Evolutionary conservation across 2,888 invertebrate genomes (phyloP), one percentile per base, ranked within the genome.

Genomic region (Eugnorisma glareosa): DNA sequence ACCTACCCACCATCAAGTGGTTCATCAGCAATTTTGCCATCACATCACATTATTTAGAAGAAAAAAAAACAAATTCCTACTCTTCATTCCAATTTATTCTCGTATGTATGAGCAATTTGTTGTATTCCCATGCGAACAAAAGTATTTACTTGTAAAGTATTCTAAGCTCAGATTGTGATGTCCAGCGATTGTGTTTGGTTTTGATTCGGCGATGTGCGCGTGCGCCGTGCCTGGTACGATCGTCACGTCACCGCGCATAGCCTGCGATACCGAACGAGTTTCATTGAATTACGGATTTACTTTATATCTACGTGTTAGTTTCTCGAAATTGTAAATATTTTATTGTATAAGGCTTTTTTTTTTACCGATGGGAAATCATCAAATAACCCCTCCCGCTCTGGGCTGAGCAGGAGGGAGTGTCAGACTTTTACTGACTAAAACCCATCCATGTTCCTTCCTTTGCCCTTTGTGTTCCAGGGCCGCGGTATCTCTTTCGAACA

Each of bases 151-250:
- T 37, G 64, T 45, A 37, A 72, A 43, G 54, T 57, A 76, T 54
- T 67, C 4, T 63, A 75, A 69, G 48, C 48, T 63, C 13, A 28
- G 43, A 75, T 75, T 78, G 78, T 31, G 51, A 75, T 70, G 77
- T 37, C 51, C 45, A 75, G 76, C 68, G 59, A 80, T 79, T 79
- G 77, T 81, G 78, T 75, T 84, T 79, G 48, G 79, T 81, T 75
- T 75, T 80, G 75, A 75, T 80, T 80, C n/a, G 63, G 66, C 21
- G 59, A 35, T 8, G 64, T 75, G 75, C 66, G 73, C 72, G 71
- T 79, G 77, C 77, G 86, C 76, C 83, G 90, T 90, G 77, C 90
- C 90, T 40, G 90, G 90, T 84, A 90, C 90, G 89, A 75, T 21
- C 70, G 72, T 75, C 81, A 73, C 80, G 73, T 72, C 84, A 72